Base-by-base conservation (phyloP, 2,113 vertebrate genomes). In the Numida meleagris region DNA sequence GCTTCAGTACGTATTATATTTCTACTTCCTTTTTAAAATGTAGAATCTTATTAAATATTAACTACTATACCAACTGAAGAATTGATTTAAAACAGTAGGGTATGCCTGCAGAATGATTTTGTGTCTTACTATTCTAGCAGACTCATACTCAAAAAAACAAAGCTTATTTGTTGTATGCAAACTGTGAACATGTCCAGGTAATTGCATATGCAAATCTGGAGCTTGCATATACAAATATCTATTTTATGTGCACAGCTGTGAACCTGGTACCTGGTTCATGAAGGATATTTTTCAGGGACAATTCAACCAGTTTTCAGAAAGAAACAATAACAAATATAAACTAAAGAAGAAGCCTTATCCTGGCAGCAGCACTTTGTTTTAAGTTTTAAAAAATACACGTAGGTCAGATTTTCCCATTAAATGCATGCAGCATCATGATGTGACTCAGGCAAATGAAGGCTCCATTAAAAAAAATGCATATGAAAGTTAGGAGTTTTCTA, bases 1-100 rank as follows among this genome's bases (percentile, higher is more conserved):
- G 63, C 79, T 91, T 86, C 89, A 65, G 12, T 27, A 6, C 36
- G 59, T 83, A 77, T 91, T 82, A 5, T 57, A 80, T 81, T 80
- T 91, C 76, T 57, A 59, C 72, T 95, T 95, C 94, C 88, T 75
- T 85, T 77, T 72, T 1, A 51, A 95, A 97, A 96, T 78, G 89
- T 62, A 81, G 57, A 29, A 55, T 13, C 91, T 93, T 42, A 96
- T 96, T 96, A 97, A 97, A 96, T 95, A 97, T 95, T 97, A 96
- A 96, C 95, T 83, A 72, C 20, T n/a, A 75, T 6, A 23, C 72
- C 68, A 93, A 83, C 91, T 24, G 89, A 78, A 92, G 79, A 67
- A 97, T 97, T 91, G 89, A 96, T 96, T 94, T 61, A 72, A 84
- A 96, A 6, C 89, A 90, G 79, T 2, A 83, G 84, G 82, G 27